Base-by-base conservation (phyloP, 2,888 invertebrate species). In the Lysandra bellargus region DNA sequence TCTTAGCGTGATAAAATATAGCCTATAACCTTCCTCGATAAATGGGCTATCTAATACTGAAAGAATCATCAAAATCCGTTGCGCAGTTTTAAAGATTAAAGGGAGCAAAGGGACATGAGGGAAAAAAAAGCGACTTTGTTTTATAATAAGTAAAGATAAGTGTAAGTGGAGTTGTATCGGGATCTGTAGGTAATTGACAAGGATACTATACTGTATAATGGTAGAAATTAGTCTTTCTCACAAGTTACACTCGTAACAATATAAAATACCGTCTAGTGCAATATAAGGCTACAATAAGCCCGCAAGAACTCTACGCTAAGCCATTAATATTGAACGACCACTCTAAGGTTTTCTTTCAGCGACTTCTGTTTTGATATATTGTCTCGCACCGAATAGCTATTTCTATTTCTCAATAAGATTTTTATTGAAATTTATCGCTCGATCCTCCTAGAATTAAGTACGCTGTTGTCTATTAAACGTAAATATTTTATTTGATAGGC, bases 301-400 rank as follows among this genome's bases (percentile, higher is more conserved):
- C 61, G 30, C 72, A 72, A 14, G 72, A 72, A 61, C 14, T 72
- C 9, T 30, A 30, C 30, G 61, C 72, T 72, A 3, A 72, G 33
- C 30, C 72, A 72, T 72, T 72, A 72, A 72, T 72, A 72, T 72
- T 72, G 37, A 72, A 72, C 72, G 72, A 33, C 37, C 72, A 33
- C 72, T 30, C 72, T 37, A 37, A 61, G 72, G 72, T 72, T 72
- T 72, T 72, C 1, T 72, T 72, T 72, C 72, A 72, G 33, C 37
- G 72, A 33, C 72, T 72, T 33, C 72, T 72, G 72, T 72, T 72
- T 30, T 72, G 72, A 72, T 33, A 72, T 72, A 72, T 72, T 33
- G 69, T 37, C 69, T 72, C 33, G 9, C 14, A 33, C 37, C 33
- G 37, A 72, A 72, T 37, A 23, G 72, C 33, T 30, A 72, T 72